A percentile compares a stretch with the other conserved stretches of the same genome.
Evolutionary conservation across 2,113 vertebrate genomes (phyloP).

Genomic region (Chitala chitala): DNA sequence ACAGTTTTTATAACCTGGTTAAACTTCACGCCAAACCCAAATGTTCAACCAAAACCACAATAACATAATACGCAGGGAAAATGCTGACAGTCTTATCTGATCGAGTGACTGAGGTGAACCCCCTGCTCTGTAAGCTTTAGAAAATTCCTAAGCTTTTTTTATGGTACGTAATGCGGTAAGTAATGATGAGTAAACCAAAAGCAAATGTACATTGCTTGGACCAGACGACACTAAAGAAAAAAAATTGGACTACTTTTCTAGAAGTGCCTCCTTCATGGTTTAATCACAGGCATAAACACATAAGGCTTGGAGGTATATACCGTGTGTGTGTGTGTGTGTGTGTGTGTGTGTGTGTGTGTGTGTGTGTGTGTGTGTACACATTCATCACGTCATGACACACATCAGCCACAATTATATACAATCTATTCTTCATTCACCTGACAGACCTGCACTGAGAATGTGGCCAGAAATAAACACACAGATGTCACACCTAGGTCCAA

Average conservation of each 20-base stretch:
- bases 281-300: constrained; percentile 38
- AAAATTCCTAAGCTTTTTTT: background rate
- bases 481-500: constrained; percentile 19
- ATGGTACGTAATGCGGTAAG: background rate
- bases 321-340: no score
- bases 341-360: no score
- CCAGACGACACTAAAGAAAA: background rate
- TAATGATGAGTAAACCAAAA: constrained; percentile 20
- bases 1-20: constrained; percentile 56
- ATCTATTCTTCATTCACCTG: constrained; percentile 37
- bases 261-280: constrained; percentile 32
- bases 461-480: constrained; percentile 24
- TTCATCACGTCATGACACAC: no score
- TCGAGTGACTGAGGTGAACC: no score
- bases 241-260: background rate
- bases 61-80: constrained; percentile 39
- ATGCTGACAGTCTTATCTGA: constrained; percentile 33
- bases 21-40: constrained; percentile 47
- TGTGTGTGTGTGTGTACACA: no score
- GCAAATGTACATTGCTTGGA: constrained; percentile 18
- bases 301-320: background rate
- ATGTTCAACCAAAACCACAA: constrained; percentile 52
- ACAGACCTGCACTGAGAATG: constrained; percentile 23
- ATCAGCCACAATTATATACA: constrained; percentile 8
- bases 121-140: no score